Evolutionary conservation across 2,888 invertebrate genomes (phyloP).

Genomic region (Cataglyphis livida): DNA sequence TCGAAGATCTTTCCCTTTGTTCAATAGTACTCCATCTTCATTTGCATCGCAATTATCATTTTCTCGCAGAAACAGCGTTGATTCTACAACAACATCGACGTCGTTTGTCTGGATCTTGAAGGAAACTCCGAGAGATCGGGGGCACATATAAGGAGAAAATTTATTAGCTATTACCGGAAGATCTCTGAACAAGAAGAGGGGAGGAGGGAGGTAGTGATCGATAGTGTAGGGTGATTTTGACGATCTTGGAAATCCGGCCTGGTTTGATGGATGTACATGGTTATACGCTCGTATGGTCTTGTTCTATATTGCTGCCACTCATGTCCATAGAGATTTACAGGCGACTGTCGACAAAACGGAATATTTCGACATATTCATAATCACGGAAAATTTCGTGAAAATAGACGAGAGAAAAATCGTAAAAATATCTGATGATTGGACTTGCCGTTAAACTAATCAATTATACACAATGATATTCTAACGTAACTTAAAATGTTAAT

Average conservation of each 20-base stretch:
- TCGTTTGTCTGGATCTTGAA: constrained; percentile 75
- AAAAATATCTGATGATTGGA: background rate
- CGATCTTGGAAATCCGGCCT: constrained; percentile 75
- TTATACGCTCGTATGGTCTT: constrained; percentile 50
- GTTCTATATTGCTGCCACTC: constrained; percentile 48
- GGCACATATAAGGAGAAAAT: constrained; percentile 70
- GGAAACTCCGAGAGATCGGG: constrained; percentile 54
- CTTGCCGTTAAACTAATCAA: constrained; percentile 9
- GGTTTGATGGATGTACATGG: constrained; percentile 74
- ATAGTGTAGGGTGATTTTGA: constrained; percentile 72
- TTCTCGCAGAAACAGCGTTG: constrained; percentile 35
- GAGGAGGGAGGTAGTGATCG: constrained; percentile 68
- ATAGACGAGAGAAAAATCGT: constrained; percentile 28
- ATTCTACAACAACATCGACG: constrained; percentile 34
- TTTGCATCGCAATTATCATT: constrained; percentile 58
- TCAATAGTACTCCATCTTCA: constrained; percentile 20
- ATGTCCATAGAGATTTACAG: constrained; percentile 57
- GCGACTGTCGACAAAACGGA: constrained; percentile 32
- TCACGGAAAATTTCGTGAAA: constrained; percentile 61
- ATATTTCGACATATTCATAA: background rate
- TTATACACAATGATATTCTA: background rate
- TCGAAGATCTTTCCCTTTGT: constrained; percentile 30
- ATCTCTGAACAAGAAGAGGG: constrained; percentile 41
- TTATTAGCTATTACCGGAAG: constrained; percentile 78
- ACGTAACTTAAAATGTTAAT: background rate